A percentile compares a stretch with the other conserved stretches of the same genome.
phyloP scores from a whole-genome alignment of 92 coral and sea anemone species.

The Phenganax subtilis region DNA sequence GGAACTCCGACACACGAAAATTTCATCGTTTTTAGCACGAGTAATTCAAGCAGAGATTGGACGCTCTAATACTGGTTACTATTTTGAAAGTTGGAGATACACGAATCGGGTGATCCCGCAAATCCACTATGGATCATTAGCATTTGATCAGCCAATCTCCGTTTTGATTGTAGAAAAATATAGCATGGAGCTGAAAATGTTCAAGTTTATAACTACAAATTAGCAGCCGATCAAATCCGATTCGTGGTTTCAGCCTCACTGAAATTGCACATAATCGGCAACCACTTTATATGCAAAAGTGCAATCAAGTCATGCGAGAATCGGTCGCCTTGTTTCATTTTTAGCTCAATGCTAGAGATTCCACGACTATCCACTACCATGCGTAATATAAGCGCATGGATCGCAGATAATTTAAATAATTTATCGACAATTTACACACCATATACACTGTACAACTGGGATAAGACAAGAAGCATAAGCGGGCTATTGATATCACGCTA shows the following conservation, averaged over 20 bases:
- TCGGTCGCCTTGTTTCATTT: background rate
- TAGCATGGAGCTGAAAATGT: conserved; percentile 1
- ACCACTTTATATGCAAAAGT: background rate
- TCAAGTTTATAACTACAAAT: too few species aligned
- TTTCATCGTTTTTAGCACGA: background rate
- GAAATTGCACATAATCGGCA: too few species aligned
- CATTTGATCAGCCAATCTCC: background rate
- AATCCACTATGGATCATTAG: background rate
- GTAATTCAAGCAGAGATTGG: conserved; percentile 1
- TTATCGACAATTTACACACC: conserved; percentile 31
- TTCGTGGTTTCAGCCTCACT: too few species aligned
- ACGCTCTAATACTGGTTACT: background rate
- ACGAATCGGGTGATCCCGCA: background rate
- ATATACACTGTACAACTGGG: conserved; percentile 42
- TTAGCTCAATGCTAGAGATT: background rate
- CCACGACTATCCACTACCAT: conserved; percentile 6
- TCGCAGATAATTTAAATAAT: conserved; percentile 32
- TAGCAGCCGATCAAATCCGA: too few species aligned
- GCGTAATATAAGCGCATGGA: background rate
- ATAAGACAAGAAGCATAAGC: background rate
- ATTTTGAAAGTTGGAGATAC: background rate
- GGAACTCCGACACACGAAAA: background rate
- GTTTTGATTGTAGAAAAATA: background rate
- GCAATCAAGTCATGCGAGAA: background rate
- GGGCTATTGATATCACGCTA: too few species aligned